Evolutionary conservation across 2,888 invertebrate genomes (phyloP), one percentile per base, ranked within the genome.

Genomic region (Cryptosula pallasiana): DNA sequence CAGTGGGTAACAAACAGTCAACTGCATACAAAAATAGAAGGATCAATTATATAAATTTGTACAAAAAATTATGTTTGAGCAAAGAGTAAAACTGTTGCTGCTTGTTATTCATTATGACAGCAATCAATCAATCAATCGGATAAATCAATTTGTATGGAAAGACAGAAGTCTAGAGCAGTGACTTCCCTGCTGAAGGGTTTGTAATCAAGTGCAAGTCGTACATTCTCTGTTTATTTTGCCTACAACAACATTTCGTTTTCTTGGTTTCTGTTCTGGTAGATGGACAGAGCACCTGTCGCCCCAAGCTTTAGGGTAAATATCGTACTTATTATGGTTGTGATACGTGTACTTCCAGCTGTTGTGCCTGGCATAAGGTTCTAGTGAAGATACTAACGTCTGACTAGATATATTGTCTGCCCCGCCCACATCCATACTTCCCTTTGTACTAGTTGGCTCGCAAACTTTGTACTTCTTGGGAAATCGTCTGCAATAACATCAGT

Each of bases 271-370:
- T 13, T 27, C 9, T 25, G 63, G 63, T 13, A 63, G 63, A 63
- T 63, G 63, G n/a, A 32, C 27, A 32, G 27, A 63, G 27, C 63
- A 32, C 32, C 45, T 70, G 32, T 70, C 70, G 9, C 70, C 70
- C 70, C 70, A 70, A 9, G 36, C 70, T 45, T 70, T 70, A 9
- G 70, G 70, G 32, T 70, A 70, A 3, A 70, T 36, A 3, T 54
- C 70, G 36, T 35, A 32, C 5, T 77, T 78, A n/a, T 73, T 34
- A 54, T 78, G 75, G 29, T 79, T 76, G 71, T 80, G 77, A 74
- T 79, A 78, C 0, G 81, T 80, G 73, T 81, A 82, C 74, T 81
- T 78, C 81, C 81, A 82, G 16, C 74, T 72, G 72, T 81, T 82
- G 72, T 78, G 78, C 69, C 77, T 75, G 35, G 78, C 73, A 72